Conservation (phyloP, 2,797 vertebrate species). For the Amblyopsis hoosieri region DNA sequence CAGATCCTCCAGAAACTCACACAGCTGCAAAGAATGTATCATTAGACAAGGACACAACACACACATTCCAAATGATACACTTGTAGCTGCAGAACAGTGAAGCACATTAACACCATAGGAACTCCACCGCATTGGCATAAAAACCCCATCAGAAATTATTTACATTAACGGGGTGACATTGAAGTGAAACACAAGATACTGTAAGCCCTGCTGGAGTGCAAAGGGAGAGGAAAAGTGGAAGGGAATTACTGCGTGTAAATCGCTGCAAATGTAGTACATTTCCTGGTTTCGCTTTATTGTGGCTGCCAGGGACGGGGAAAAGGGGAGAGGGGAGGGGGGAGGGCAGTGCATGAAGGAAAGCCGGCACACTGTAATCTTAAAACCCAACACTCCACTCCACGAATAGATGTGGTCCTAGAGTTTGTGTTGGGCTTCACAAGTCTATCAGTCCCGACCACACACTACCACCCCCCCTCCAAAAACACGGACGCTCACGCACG, state of each 20-base stretch:
- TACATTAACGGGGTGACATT: neutral
- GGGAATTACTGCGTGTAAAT: neutral
- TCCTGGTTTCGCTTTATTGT: constrained; percentile 8
- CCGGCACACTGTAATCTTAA: neutral
- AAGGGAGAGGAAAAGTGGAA: neutral
- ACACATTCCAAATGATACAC: neutral
- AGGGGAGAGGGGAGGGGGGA: too few relatives aligned
- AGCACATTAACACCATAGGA: neutral
- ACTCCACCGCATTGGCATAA: neutral
- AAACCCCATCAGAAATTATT: neutral
- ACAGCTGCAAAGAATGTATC: constrained; percentile 79
- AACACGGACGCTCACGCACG: neutral
- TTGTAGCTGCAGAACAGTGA: neutral
- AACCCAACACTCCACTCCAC: constrained; percentile 1
- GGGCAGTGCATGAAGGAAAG: too few relatives aligned
- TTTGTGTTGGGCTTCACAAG: constrained; percentile 1
- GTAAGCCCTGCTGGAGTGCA: neutral
- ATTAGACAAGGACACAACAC: constrained; percentile 33
- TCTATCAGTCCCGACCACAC: constrained; percentile 25
- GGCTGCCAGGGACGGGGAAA: neutral
- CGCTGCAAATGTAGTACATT: neutral
- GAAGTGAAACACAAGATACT: neutral
- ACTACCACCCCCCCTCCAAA: neutral
- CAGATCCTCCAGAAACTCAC: constrained; percentile 93
- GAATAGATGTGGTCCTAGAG: constrained; percentile 5